Evolutionary conservation across 2,113 vertebrate genomes (phyloP), one percentile per base, ranked within the genome.

Genomic region (Salminus brasiliensis): DNA sequence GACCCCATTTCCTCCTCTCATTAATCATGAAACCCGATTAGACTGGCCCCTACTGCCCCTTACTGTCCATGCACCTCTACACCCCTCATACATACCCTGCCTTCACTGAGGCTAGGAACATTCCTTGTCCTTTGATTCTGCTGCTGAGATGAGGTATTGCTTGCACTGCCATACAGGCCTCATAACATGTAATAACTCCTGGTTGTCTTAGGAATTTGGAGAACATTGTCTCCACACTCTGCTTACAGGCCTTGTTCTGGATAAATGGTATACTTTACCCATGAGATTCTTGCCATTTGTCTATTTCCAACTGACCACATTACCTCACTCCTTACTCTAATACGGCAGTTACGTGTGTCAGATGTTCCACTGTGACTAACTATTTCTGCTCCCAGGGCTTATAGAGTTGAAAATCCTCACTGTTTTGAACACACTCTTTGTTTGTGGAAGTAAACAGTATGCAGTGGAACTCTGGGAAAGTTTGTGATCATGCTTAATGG

Each of bases 11-110:
- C 92, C 93, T 91, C 82, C 85, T 81, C 86, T 92, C 93, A 93
- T 93, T 93, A 92, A 93, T 93, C 93, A 93, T 93, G 93, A 92
- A 92, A 92, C 87, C 73, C 78, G 90, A 91, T 91, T 92, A 90
- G 77, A 85, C 63, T 59, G 67, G 39, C 84, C 86, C 85, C 85
- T 82, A 88, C 70, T 78, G 81, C 52, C 88, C 80, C 72, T 82
- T 34, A 39, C 79, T 70, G 65, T 70, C 69, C 55, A 53, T 55
- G 25, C 27, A 27, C 76, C 59, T 69, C 29, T 71, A 71, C 75
- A 62, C 45, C 80, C 47, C 49, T 69, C 41, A 60, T 30, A 55
- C 59, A 71, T n/a, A n/a, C 18, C 41, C 78, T 29, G 25, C 29
- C 23, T 34, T 74, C 76, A 18, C 41, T 75, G 32, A 30, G 23